Conservation (phyloP, 2,113 vertebrate genomes). For the Herpetotheres cachinnans region DNA sequence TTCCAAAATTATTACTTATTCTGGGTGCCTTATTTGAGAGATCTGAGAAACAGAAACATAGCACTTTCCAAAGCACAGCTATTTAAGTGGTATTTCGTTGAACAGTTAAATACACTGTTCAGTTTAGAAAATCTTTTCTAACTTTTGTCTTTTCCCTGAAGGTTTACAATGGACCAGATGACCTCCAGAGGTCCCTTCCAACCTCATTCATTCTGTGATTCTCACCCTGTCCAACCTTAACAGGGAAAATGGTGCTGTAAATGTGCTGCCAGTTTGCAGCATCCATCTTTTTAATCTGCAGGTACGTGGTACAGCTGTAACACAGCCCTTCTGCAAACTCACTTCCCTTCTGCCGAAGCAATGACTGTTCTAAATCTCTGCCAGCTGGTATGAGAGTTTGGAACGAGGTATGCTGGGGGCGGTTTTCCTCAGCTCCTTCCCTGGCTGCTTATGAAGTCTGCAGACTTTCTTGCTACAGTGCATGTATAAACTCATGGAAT, state of each 20-base stretch:
- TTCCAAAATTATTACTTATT: not conserved
- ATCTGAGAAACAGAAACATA: not conserved
- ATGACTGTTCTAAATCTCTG: not conserved
- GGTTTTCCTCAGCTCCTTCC: not conserved
- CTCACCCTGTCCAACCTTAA: not conserved
- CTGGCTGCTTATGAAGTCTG: not conserved
- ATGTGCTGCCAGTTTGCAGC: not conserved
- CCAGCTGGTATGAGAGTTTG: not conserved
- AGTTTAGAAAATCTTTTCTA: not conserved
- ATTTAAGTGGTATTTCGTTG: not conserved
- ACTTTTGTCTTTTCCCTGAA: not conserved
- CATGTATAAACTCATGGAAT: not conserved
- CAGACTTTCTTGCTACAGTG: not conserved
- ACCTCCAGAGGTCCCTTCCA: not conserved
- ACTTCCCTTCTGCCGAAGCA: not conserved
- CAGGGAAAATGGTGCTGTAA: not conserved
- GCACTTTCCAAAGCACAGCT: not conserved
- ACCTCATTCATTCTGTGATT: no score
- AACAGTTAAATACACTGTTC: not conserved
- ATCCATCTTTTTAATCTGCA: not conserved
- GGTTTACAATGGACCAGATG: not conserved
- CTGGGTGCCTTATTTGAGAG: not conserved
- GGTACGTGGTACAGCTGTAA: not conserved
- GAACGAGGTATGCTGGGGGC: not conserved
- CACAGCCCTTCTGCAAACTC: not conserved